A percentile compares a stretch with the other conserved stretches of the same genome.
phyloP scores from a whole-genome alignment of 2,888 invertebrate species.

The Pegoplata infirma region DNA sequence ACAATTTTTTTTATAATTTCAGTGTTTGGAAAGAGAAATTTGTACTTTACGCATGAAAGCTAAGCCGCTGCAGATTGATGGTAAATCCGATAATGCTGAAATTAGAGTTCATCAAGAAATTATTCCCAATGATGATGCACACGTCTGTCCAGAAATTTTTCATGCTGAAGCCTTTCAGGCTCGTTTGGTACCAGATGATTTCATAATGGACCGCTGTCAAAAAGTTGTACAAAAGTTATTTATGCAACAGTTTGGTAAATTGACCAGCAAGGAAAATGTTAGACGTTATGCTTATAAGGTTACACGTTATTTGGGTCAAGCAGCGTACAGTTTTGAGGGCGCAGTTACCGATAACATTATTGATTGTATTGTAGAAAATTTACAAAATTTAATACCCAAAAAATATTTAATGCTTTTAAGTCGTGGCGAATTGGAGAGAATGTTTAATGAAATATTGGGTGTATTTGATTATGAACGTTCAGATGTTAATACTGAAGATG shows the following conservation, averaged over 20 bases:
- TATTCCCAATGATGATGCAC: conserved; percentile 64
- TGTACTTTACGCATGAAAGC: conserved; percentile 74
- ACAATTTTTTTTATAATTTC: neutral
- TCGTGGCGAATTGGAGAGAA: conserved; percentile 69
- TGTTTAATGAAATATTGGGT: conserved; percentile 73
- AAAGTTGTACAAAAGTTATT: conserved; percentile 73
- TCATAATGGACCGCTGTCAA: conserved; percentile 73
- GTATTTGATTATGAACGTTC: conserved; percentile 73
- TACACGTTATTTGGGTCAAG: conserved; percentile 73
- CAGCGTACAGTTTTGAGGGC: conserved; percentile 74
- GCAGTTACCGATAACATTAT: conserved; percentile 73
- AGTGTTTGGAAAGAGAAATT: conserved; percentile 76
- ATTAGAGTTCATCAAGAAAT: conserved; percentile 61
- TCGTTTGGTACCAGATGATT: conserved; percentile 72
- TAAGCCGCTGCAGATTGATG: conserved; percentile 73
- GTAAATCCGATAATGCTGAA: conserved; percentile 50
- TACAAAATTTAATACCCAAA: conserved; percentile 73
- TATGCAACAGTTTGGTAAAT: conserved; percentile 68
- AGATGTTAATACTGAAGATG: conserved; percentile 72
- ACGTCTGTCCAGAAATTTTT: conserved; percentile 68
- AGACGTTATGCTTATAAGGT: conserved; percentile 72
- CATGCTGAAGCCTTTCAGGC: conserved; percentile 69
- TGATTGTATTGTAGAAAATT: conserved; percentile 72
- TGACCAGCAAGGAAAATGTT: conserved; percentile 70
- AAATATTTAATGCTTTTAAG: conserved; percentile 73